Evolutionary conservation across 92 coral and sea anemone genomes (phyloP), one percentile per base, ranked within the genome.

Genomic region (Palythoa grandis): DNA sequence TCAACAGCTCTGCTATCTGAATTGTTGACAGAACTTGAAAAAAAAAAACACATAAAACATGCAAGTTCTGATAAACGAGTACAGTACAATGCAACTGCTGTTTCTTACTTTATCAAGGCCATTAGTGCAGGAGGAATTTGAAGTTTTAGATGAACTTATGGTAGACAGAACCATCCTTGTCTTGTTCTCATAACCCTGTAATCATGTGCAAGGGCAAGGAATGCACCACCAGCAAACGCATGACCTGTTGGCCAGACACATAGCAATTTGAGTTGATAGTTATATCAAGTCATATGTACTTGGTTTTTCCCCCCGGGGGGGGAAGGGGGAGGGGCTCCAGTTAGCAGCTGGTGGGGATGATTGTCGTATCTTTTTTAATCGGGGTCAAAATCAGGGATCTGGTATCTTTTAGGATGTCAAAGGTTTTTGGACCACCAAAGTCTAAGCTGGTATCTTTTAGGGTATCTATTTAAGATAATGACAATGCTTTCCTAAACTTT

Each of bases 151-250:
- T 88, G 76, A 74, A 94, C 87, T 79, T 94, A 95, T 2, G 95
- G 95, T n/a, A 94, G 69, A 66, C 93, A 88, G 78, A 92, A 90
- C 95, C 95, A 94, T 23, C 98, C 98, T 86, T 61, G 57, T 35
- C 76, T 65, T 20, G 91, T 94, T 80, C 93, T 87, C 98, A 94
- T 94, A 39, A 94, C 79, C 16, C 95, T 74, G 75, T 92, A 94
- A 77, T 94, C 95, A 88, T 92, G 95, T 57, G 86, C 89, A 12
- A 92, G 84, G 16, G 92, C 93, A 12, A 92, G 12, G 2, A 92
- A 2, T 9, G 91, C 95, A 5, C 98, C 98, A 2, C 83, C 95
- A 2, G 93, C 98, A 92, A 85, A 94, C 0, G 91, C 84, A 78
- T 94, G 98, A n/a, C 98, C 98, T 94, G 90, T 19, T 79, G 20